Conservation (phyloP, 2,113 vertebrate species). For the Cyanoderma ruficeps region DNA sequence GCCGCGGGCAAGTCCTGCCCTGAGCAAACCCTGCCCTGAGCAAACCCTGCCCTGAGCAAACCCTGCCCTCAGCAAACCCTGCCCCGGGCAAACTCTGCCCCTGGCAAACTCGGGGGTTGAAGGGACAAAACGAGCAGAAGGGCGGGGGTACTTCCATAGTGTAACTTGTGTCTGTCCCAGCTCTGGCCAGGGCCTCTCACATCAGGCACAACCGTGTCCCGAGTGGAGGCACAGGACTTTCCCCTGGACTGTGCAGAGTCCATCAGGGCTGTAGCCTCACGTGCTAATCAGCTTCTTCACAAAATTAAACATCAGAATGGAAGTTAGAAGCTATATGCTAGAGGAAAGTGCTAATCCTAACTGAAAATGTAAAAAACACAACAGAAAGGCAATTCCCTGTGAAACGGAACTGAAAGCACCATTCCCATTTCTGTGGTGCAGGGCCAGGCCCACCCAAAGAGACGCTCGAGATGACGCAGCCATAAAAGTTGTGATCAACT, state of each 20-base stretch:
- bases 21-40: too few relatives aligned
- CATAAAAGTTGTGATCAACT: background rate
- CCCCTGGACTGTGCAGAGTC: rapidly evolving
- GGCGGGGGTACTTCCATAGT: background rate
- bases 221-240: background rate
- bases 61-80: too few relatives aligned
- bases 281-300: background rate
- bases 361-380: rapidly evolving
- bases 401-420: background rate
- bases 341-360: background rate
- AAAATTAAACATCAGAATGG: background rate
- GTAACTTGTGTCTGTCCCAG: background rate
- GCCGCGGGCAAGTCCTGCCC: too few relatives aligned
- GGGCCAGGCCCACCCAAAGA: background rate
- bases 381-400: background rate
- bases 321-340: background rate
- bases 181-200: background rate
- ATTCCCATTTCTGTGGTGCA: background rate
- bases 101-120: rapidly evolving
- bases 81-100: too few relatives aligned
- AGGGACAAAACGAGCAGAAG: background rate
- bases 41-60: too few relatives aligned
- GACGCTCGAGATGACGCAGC: rapidly evolving
- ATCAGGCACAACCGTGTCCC: background rate
- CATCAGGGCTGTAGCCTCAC: rapidly evolving